phyloP scores from a whole-genome alignment of 2,888 invertebrate genomes.

The Cordilura impudica region DNA sequence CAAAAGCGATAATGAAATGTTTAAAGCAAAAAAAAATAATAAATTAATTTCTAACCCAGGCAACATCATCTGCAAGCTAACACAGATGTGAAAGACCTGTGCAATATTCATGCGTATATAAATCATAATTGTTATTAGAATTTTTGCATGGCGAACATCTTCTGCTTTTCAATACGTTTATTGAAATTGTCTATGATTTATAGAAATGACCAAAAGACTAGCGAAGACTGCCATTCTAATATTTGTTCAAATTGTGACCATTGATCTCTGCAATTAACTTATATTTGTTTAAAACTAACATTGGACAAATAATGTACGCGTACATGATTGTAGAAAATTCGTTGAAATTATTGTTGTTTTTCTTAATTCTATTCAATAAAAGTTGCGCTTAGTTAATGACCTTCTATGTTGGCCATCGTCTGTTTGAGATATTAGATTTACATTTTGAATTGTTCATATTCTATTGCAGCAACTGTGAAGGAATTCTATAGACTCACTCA shows the following conservation, averaged over 20 bases:
- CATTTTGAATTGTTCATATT: constrained; percentile 50
- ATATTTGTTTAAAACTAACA: constrained; percentile 50
- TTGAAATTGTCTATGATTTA: constrained; percentile 47
- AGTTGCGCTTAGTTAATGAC: constrained; percentile 60
- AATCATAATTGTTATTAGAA: constrained; percentile 58
- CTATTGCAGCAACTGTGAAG: neutral
- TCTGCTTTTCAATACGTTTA: neutral
- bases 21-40: constrained; percentile 44
- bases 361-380: constrained; percentile 22
- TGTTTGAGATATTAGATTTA: constrained; percentile 49
- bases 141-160: neutral
- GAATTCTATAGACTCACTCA: neutral
- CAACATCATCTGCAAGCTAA: constrained; percentile 2
- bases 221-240: constrained; percentile 28
- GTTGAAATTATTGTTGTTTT: neutral
- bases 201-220: constrained; percentile 40
- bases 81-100: constrained; percentile 3
- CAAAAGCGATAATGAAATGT: constrained; percentile 53
- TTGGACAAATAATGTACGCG: neutral
- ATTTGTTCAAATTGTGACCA: constrained; percentile 52
- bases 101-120: too few species aligned
- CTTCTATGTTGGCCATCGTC: constrained; percentile 59
- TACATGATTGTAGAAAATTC: neutral
- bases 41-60: constrained; percentile 53
- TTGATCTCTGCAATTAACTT: constrained; percentile 58